Evolutionary conservation across 2,113 vertebrate species (phyloP).

Genomic region (Pseudopipra pipra): DNA sequence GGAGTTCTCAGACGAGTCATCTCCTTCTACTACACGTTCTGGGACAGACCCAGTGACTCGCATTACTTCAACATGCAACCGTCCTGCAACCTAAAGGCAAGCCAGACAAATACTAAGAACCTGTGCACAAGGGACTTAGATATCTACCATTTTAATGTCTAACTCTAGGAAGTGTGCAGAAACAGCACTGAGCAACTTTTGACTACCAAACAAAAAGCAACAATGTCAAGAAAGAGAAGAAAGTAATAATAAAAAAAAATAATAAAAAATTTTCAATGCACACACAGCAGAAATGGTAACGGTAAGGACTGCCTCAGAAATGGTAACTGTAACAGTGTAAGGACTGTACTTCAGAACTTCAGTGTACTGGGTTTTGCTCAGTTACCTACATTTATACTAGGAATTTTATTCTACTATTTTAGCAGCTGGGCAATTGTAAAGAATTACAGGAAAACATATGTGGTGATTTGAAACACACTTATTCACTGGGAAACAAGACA

Average conservation of each 20-base stretch:
- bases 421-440: not conserved
- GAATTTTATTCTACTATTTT: not conserved
- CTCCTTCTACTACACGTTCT: constrained; percentile 84
- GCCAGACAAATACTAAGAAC: not conserved
- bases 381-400: not conserved
- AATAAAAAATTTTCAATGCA: not conserved
- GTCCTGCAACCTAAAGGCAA: constrained; percentile 85
- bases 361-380: not conserved
- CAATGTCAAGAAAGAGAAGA: not conserved
- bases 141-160: not conserved
- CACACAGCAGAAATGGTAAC: not conserved
- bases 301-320: not conserved
- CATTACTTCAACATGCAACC: constrained; percentile 93
- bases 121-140: not conserved
- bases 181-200: not conserved
- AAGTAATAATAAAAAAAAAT: not conserved
- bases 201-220: not conserved
- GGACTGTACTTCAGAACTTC: not conserved
- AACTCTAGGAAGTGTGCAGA: not conserved
- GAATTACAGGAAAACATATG: not conserved
- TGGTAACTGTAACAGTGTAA: not conserved
- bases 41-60: constrained; percentile 87
- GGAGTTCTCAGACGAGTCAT: constrained; percentile 97
- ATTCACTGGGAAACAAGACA: not conserved
- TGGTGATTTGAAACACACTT: not conserved